These are phyloP conservation scores for Leptosomus discolor DNA, from an alignment of 2,113 vertebrate genomes.

Conservation along the genomic window DNA sequence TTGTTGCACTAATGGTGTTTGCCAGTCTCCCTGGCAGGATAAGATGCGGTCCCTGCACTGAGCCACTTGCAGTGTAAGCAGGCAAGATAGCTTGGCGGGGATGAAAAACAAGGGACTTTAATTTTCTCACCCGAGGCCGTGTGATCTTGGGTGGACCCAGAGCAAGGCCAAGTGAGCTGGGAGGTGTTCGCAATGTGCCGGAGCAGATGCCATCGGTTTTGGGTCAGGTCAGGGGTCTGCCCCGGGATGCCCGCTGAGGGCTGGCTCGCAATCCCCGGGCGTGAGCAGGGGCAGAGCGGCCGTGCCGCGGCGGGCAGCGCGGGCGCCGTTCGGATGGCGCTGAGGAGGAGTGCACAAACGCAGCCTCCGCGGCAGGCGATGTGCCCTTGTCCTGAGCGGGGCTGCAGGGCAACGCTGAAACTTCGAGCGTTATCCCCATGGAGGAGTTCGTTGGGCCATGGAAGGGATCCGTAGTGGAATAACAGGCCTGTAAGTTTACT, in stretches of 20 bases:
- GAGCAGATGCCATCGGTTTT: accelerated
- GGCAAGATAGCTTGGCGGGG: neutral
- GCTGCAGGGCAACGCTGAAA: neutral
- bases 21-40: neutral
- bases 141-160: neutral
- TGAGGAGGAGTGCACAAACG: neutral
- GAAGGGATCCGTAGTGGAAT: neutral
- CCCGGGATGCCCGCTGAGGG: accelerated
- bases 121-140: accelerated
- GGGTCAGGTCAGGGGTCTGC: neutral
- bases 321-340: too few relatives aligned
- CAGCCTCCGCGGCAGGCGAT: accelerated
- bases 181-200: neutral
- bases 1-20: neutral
- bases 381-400: neutral
- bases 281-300: accelerated
- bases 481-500: neutral
- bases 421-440: neutral
- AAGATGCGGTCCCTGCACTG: neutral
- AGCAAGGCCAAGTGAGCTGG: neutral
- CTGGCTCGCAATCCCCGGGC: neutral
- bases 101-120: neutral
- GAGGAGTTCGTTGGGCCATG: neutral
- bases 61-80: neutral
- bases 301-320: too few relatives aligned